phyloP scores from a whole-genome alignment of 2,797 vertebrate species.

The Alectoris magna region DNA sequence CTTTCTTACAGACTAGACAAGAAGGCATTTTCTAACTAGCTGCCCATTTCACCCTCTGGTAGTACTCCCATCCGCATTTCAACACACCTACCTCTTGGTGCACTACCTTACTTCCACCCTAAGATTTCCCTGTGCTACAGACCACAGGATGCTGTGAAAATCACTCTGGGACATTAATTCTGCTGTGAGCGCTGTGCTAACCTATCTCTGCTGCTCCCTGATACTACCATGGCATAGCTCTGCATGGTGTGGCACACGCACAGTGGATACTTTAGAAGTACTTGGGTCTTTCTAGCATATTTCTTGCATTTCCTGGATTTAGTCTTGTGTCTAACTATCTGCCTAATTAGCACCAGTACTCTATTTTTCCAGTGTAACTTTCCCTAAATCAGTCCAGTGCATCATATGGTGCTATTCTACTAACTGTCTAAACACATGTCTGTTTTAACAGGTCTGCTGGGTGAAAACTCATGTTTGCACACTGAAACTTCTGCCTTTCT shows the following conservation, averaged over 20 bases:
- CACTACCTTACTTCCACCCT: not conserved
- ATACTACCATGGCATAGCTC: not conserved
- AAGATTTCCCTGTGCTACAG: not conserved
- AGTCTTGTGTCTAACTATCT: not conserved
- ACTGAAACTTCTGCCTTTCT: not conserved
- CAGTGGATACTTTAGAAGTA: not conserved
- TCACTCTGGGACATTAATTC: not conserved
- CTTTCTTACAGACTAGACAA: not conserved
- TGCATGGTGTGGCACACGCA: not conserved
- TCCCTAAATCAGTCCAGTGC: constrained; percentile 1
- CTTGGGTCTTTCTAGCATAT: not conserved
- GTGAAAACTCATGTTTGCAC: constrained; percentile 7
- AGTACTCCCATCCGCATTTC: not conserved
- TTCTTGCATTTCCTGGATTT: not conserved
- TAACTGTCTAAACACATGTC: constrained; percentile 30
- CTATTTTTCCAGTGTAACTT: not conserved
- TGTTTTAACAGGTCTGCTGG: not conserved
- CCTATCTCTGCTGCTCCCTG: not conserved
- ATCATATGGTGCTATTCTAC: constrained; percentile 6
- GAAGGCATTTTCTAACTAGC: not conserved
- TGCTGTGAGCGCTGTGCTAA: not conserved
- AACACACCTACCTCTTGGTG: not conserved
- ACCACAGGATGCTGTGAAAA: not conserved
- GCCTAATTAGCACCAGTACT: not conserved
- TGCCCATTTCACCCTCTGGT: not conserved